These are phyloP conservation scores for Bettongia penicillata DNA, from an alignment of 2,113 vertebrate genomes.

Conservation along the genomic window DNA sequence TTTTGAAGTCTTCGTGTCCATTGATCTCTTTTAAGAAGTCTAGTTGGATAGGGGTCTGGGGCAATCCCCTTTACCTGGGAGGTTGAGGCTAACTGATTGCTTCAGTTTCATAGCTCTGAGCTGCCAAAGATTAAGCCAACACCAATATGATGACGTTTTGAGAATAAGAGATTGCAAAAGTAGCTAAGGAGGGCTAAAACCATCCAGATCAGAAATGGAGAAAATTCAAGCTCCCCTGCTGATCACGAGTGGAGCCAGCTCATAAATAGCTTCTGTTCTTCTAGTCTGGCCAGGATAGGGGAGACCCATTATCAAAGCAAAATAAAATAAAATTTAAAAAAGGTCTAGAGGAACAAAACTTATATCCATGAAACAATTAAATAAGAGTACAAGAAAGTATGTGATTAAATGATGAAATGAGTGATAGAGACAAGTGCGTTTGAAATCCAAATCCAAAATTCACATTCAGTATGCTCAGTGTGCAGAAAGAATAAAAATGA, in stretches of 20 bases:
- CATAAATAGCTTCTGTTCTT: neutral
- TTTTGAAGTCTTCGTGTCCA: neutral
- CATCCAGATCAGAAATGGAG: neutral
- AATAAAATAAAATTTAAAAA: conserved; percentile 2
- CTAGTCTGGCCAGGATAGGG: neutral
- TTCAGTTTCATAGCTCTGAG: no score
- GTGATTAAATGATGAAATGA: conserved; percentile 13
- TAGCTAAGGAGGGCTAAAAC: neutral
- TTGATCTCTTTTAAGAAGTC: neutral
- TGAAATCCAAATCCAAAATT: conserved; percentile 5
- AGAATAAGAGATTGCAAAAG: no score
- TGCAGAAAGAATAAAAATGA: neutral
- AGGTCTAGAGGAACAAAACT: neutral
- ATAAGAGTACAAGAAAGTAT: neutral
- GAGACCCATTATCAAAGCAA: neutral
- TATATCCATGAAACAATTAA: neutral
- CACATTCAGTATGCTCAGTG: neutral
- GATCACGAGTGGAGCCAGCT: neutral
- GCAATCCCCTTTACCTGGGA: no score
- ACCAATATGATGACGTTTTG: no score
- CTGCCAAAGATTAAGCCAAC: no score
- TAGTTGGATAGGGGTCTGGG: no score
- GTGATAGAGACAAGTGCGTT: neutral
- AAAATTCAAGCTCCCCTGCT: neutral
- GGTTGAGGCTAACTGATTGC: no score